phyloP scores from a whole-genome alignment of 1,140 invertebrate species.

The Drosophila ohnishii region DNA sequence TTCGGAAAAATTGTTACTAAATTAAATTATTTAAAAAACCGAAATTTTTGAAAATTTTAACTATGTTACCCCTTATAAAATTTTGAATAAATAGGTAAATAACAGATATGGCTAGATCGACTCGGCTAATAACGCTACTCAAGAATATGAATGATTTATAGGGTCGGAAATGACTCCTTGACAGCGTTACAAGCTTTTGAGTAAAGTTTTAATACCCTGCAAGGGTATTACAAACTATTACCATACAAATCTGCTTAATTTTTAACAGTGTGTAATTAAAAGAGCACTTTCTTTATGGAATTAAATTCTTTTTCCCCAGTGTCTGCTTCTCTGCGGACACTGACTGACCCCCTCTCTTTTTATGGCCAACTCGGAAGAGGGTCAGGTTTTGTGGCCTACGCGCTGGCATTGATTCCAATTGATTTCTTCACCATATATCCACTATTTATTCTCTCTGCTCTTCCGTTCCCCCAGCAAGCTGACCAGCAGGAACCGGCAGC shows the following conservation, averaged over 20 bases:
- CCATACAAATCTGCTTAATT: background rate
- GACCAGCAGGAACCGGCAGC: constrained; percentile 67
- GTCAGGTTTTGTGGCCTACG: constrained; percentile 34
- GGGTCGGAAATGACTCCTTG: background rate
- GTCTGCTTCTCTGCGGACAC: background rate
- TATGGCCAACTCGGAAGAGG: constrained; percentile 40
- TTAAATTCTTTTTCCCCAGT: constrained; percentile 4
- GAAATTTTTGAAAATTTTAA: too few relatives aligned
- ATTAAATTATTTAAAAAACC: too few relatives aligned
- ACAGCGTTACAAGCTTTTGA: background rate
- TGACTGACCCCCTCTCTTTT: constrained; percentile 15
- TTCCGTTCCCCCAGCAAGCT: constrained; percentile 56
- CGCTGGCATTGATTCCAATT: constrained; percentile 28
- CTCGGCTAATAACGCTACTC: background rate
- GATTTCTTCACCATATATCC: constrained; percentile 8
- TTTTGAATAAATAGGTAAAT: too few relatives aligned
- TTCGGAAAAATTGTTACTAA: too few relatives aligned
- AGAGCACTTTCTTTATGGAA: background rate
- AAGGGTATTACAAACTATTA: background rate
- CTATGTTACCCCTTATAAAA: too few relatives aligned
- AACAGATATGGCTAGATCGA: too few relatives aligned
- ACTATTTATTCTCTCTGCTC: constrained; percentile 4
- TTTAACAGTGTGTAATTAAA: background rate
- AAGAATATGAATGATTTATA: background rate
- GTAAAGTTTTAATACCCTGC: background rate